Conservation (phyloP, 2,888 invertebrate species). For the Herminia tarsipennalis region DNA sequence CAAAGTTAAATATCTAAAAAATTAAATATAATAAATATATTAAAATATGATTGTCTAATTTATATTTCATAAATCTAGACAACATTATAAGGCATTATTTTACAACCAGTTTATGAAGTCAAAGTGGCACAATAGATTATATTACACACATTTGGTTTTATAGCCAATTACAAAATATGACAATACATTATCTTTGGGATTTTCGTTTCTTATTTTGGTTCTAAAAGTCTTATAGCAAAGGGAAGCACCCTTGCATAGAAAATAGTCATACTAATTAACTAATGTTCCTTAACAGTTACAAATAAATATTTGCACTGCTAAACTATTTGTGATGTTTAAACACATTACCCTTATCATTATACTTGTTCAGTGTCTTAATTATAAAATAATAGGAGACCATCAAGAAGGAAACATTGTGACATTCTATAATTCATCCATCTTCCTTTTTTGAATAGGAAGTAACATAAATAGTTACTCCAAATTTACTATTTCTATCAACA, state of each 20-base stretch:
- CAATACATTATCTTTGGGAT: conserved; percentile 56
- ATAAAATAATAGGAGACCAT: conserved; percentile 61
- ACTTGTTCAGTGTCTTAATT: conserved; percentile 69
- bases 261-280: conserved; percentile 34
- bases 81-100: conserved; percentile 63
- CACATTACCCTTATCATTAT: conserved; percentile 43
- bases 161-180: conserved; percentile 67
- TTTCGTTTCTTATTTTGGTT: conserved; percentile 46
- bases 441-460: conserved; percentile 22
- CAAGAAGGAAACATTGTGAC: conserved; percentile 38
- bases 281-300: conserved; percentile 34
- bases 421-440: conserved; percentile 25
- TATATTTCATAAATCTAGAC: conserved; percentile 55
- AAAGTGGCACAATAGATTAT: conserved; percentile 73
- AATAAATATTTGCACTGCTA: conserved; percentile 49
- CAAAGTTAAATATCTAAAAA: conserved; percentile 73
- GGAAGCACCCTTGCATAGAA: conserved; percentile 23
- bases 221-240: conserved; percentile 35
- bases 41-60: conserved; percentile 56
- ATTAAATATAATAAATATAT: conserved; percentile 79
- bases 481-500: conserved; percentile 37
- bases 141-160: conserved; percentile 72
- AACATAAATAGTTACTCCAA: conserved; percentile 25
- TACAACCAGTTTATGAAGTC: conserved; percentile 71
- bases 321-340: conserved; percentile 60